Evolutionary conservation across 2,888 invertebrate species (phyloP).

Genomic region (Hirtodrosophila histrioides): DNA sequence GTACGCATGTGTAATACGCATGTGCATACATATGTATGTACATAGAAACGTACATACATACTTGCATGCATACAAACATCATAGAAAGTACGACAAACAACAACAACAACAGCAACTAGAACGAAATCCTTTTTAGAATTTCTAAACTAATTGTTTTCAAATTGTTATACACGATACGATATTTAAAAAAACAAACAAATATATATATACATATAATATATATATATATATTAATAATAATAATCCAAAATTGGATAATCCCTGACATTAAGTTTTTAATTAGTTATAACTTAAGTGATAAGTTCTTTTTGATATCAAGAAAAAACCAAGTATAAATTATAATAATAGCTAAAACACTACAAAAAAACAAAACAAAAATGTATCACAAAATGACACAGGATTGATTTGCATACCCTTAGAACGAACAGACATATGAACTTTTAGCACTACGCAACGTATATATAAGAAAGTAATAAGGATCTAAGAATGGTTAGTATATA

Average conservation of each 20-base stretch:
- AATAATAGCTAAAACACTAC: conserved; percentile 6
- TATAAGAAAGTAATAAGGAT: background rate
- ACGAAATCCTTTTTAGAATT: conserved; percentile 41
- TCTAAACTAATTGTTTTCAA: conserved; percentile 44
- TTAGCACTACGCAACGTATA: background rate
- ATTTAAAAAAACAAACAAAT: conserved; percentile 4
- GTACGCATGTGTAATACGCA: conserved; percentile 1
- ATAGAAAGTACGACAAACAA: background rate
- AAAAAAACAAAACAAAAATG: too few species aligned
- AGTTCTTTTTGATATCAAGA: conserved; percentile 59
- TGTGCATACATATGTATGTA: conserved; percentile 12
- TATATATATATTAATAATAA: background rate
- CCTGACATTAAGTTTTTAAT: conserved; percentile 70
- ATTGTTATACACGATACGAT: conserved; percentile 28
- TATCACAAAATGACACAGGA: conserved; percentile 24
- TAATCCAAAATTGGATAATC: conserved; percentile 42
- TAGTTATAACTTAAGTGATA: conserved; percentile 56
- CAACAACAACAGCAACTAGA: conserved; percentile 9
- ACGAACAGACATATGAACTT: background rate
- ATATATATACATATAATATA: background rate
- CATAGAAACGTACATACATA: conserved; percentile 1
- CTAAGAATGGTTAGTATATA: too few species aligned
- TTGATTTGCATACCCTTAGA: conserved; percentile 39
- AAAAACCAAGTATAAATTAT: conserved; percentile 9
- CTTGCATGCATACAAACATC: background rate